A percentile compares a stretch with the other conserved stretches of the same genome.
Conservation (phyloP, 2,888 invertebrate genomes). For the Drosophila meridiana region DNA sequence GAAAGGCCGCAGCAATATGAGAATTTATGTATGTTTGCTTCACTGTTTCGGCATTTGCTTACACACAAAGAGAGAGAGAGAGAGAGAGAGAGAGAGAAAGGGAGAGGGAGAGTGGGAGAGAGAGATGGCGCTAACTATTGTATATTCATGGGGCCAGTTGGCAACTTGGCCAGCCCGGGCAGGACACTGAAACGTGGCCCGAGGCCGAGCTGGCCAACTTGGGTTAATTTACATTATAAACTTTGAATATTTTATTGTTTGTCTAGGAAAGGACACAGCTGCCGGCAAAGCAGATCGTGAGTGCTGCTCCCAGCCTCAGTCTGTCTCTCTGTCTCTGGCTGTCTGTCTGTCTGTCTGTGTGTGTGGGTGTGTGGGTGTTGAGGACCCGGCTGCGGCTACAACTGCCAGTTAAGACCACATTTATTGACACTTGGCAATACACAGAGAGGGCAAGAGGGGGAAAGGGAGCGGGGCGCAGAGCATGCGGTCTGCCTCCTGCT, state of each 20-base stretch:
- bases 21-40: constrained; percentile 55
- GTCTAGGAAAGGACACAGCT: constrained; percentile 71
- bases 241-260: constrained; percentile 80
- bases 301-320: constrained; percentile 6
- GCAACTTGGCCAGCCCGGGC: constrained; percentile 30
- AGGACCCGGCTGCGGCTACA: constrained; percentile 25
- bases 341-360: neutral
- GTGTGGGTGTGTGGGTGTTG: constrained; percentile 1
- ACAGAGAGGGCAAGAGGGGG: neutral
- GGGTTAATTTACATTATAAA: constrained; percentile 81
- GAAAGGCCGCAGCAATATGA: constrained; percentile 52
- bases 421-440: constrained; percentile 57
- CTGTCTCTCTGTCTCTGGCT: neutral
- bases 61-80: neutral
- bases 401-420: constrained; percentile 43
- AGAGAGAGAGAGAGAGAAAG: neutral
- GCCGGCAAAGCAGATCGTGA: constrained; percentile 39
- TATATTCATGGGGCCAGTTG: constrained; percentile 69
- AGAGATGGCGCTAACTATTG: constrained; percentile 47
- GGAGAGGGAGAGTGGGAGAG: neutral
- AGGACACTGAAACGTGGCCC: constrained; percentile 60
- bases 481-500: neutral
- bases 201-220: constrained; percentile 63
- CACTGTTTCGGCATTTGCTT: constrained; percentile 39
- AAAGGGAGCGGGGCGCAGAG: neutral